phyloP scores from a whole-genome alignment of 2,888 invertebrate species.

The Latrodectus elegans region DNA sequence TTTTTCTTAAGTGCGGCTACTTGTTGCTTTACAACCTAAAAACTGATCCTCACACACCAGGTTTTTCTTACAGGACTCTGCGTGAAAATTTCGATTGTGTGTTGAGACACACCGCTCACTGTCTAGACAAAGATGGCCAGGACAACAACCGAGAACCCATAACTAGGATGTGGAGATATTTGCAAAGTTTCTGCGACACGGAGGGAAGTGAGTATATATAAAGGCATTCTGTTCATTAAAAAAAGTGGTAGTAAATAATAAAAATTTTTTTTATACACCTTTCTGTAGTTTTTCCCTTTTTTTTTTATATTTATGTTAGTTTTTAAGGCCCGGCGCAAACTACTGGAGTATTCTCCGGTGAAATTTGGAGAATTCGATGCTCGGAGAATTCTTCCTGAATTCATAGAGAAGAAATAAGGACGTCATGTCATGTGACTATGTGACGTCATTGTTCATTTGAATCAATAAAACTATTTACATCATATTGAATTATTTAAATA shows the following conservation, averaged over 20 bases:
- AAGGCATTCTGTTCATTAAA: too few relatives aligned
- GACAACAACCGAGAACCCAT: slow-evolving; percentile 38
- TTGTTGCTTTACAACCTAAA: too few relatives aligned
- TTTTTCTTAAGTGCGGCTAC: too few relatives aligned
- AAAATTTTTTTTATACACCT: too few relatives aligned
- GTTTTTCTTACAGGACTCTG: slow-evolving; percentile 13
- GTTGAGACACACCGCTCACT: slow-evolving; percentile 43
- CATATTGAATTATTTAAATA: too few relatives aligned
- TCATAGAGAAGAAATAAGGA: background rate
- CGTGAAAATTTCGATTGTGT: slow-evolving; percentile 56
- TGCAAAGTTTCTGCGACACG: slow-evolving; percentile 48
- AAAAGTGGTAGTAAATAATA: background rate
- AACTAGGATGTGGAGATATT: slow-evolving; percentile 31
- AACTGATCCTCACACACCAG: too few relatives aligned
- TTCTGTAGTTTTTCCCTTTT: background rate
- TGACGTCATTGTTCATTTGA: too few relatives aligned
- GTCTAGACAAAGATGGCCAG: slow-evolving; percentile 41
- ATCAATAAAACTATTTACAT: too few relatives aligned
- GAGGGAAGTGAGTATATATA: slow-evolving; percentile 50
- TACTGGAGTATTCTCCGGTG: too few relatives aligned
- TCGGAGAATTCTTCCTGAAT: too few relatives aligned
- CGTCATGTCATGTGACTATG: background rate
- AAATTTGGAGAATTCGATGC: too few relatives aligned
- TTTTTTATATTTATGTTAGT: background rate
- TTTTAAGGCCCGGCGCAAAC: too few relatives aligned